Percentiles rank a stretch among this genome's conserved stretches.
Evolutionary conservation across 2,888 invertebrate species (phyloP).

Genomic region (Cabera pusaria): DNA sequence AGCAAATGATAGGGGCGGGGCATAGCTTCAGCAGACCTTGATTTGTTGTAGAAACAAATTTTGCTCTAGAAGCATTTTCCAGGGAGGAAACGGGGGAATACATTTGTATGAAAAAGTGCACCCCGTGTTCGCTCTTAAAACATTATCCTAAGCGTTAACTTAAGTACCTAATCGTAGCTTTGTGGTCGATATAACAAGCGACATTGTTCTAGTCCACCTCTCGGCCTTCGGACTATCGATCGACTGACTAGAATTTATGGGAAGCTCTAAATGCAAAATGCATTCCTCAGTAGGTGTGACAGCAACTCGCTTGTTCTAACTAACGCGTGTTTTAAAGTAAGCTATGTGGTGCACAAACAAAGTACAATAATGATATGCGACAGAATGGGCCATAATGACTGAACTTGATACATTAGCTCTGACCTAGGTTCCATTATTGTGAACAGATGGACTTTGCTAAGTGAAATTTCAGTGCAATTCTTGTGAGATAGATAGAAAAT

Average conservation of each 20-base stretch:
- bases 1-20: too few species aligned
- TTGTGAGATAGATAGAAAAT: too few species aligned
- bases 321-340: constrained; percentile 22
- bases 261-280: constrained; percentile 35
- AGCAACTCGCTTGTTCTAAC: constrained; percentile 27
- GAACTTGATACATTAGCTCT: constrained; percentile 9
- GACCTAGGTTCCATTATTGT: constrained; percentile 4
- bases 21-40: too few species aligned
- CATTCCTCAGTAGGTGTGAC: constrained; percentile 37
- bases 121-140: too few species aligned
- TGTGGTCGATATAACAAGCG: constrained; percentile 9
- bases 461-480: background rate
- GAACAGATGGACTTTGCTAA: background rate
- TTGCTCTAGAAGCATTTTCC: too few species aligned
- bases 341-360: constrained; percentile 17
- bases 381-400: constrained; percentile 6
- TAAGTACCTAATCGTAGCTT: background rate
- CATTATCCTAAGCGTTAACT: too few species aligned
- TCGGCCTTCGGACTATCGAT: constrained; percentile 19
- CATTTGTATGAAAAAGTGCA: too few species aligned
- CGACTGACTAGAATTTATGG: constrained; percentile 22
- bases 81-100: too few species aligned
- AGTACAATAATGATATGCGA: constrained; percentile 17
- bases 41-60: too few species aligned
- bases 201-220: constrained; percentile 8